Conservation (phyloP, 2,888 invertebrate species). For the Chorisops tibialis region DNA sequence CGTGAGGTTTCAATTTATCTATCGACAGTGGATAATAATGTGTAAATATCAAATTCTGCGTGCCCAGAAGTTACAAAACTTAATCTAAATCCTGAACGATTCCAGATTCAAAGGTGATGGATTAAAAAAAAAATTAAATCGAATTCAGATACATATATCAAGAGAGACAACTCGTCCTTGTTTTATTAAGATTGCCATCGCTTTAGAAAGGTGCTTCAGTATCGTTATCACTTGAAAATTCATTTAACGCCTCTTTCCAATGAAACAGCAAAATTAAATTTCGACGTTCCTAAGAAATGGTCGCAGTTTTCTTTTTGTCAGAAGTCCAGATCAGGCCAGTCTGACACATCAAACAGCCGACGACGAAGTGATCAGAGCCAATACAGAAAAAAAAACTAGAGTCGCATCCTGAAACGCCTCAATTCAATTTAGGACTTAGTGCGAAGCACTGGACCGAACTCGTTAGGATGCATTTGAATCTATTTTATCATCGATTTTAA, state of each 20-base stretch:
- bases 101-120: too few relatives aligned
- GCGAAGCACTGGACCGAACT: not conserved
- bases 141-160: too few relatives aligned
- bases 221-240: not conserved
- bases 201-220: too few relatives aligned
- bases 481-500: slow-evolving; percentile 15
- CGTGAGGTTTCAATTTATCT: too few relatives aligned
- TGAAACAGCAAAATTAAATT: slow-evolving; percentile 10
- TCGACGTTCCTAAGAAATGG: not conserved
- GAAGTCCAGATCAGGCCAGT: not conserved
- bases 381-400: not conserved
- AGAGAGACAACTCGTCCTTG: too few relatives aligned
- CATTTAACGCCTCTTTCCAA: slow-evolving; percentile 19
- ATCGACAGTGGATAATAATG: too few relatives aligned
- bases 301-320: not conserved
- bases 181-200: too few relatives aligned
- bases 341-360: not conserved
- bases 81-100: too few relatives aligned
- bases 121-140: too few relatives aligned
- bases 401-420: not conserved
- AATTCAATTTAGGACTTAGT: not conserved
- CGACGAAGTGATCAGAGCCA: not conserved
- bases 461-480: slow-evolving; percentile 20
- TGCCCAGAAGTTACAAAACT: too few relatives aligned
- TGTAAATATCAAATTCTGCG: too few relatives aligned